These are phyloP conservation scores for Neoarius graeffei DNA, from an alignment of 2,113 vertebrate species.

Conservation along the genomic window DNA sequence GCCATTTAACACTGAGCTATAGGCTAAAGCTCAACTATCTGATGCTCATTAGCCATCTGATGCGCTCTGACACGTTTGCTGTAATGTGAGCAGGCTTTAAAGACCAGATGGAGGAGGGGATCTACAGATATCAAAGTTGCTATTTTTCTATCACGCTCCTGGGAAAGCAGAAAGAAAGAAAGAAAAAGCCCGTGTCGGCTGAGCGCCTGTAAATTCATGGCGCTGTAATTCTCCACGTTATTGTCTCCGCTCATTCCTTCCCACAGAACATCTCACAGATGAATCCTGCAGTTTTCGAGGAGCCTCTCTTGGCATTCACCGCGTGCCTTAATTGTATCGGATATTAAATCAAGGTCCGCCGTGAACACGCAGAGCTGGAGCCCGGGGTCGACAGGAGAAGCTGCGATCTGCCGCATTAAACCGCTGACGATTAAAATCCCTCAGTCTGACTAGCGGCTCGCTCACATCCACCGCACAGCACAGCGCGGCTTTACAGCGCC, in stretches of 20 bases:
- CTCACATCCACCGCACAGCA: background rate
- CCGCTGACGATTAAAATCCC: background rate
- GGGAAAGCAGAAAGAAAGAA: background rate
- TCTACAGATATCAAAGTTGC: constrained; percentile 25
- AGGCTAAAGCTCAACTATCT: constrained; percentile 16
- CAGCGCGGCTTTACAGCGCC: background rate
- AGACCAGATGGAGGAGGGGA: constrained; percentile 14
- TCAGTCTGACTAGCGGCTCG: background rate
- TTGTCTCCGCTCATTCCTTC: background rate
- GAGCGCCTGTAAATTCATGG: background rate
- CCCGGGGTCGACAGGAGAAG: constrained; percentile 51
- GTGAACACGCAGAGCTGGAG: constrained; percentile 89
- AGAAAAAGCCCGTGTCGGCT: background rate
- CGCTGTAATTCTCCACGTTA: background rate
- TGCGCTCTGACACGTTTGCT: constrained; percentile 20
- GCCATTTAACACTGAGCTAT: constrained; percentile 9
- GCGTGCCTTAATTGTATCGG: constrained; percentile 85
- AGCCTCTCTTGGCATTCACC: constrained; percentile 84
- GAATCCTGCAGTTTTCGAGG: constrained; percentile 56
- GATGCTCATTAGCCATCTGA: constrained; percentile 29
- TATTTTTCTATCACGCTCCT: constrained; percentile 33
- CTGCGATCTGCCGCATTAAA: constrained; percentile 35
- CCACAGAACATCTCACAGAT: background rate
- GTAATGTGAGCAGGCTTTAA: constrained; percentile 29
- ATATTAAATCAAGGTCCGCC: constrained; percentile 93